A percentile compares a stretch with the other conserved stretches of the same genome.
Evolutionary conservation across 2,888 invertebrate species (phyloP).

Genomic region (Pasiphila rectangulata): DNA sequence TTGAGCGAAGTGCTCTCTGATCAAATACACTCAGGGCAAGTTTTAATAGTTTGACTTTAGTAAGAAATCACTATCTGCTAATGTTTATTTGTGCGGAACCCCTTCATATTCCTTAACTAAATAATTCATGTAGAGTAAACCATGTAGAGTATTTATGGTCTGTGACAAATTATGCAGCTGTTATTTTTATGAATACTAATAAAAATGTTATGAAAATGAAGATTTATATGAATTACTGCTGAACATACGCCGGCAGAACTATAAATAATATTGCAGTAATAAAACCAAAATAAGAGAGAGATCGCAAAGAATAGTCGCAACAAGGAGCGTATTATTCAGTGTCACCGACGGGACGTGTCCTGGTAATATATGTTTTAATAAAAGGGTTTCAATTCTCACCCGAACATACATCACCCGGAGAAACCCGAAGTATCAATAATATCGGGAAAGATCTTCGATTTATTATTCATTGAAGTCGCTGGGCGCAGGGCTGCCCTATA

Average conservation of each 20-base stretch:
- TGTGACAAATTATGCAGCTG: too few relatives aligned
- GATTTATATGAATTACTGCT: slow-evolving; percentile 42
- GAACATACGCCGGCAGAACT: slow-evolving; percentile 46
- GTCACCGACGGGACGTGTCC: slow-evolving; percentile 72
- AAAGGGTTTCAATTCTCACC: slow-evolving; percentile 77
- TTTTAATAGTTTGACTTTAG: slow-evolving; percentile 9
- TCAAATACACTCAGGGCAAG: slow-evolving; percentile 7
- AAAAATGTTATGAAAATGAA: slow-evolving; percentile 39
- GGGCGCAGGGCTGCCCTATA: slow-evolving; percentile 64
- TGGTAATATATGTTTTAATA: slow-evolving; percentile 80
- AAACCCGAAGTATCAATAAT: slow-evolving; percentile 75
- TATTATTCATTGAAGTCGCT: slow-evolving; percentile 75
- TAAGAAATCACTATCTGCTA: background rate
- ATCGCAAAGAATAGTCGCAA: slow-evolving; percentile 68
- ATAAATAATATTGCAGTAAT: slow-evolving; percentile 71
- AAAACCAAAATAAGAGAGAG: slow-evolving; percentile 69
- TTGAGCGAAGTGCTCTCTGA: slow-evolving; percentile 10
- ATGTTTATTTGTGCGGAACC: background rate
- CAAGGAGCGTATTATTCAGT: slow-evolving; percentile 77
- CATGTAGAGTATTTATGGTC: too few relatives aligned
- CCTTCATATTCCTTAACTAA: too few relatives aligned
- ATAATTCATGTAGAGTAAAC: too few relatives aligned
- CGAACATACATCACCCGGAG: slow-evolving; percentile 69
- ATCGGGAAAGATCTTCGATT: slow-evolving; percentile 74
- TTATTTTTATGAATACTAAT: slow-evolving; percentile 13